phyloP scores from a whole-genome alignment of 2,113 vertebrate species.

The Sarotherodon lohbergeri region DNA sequence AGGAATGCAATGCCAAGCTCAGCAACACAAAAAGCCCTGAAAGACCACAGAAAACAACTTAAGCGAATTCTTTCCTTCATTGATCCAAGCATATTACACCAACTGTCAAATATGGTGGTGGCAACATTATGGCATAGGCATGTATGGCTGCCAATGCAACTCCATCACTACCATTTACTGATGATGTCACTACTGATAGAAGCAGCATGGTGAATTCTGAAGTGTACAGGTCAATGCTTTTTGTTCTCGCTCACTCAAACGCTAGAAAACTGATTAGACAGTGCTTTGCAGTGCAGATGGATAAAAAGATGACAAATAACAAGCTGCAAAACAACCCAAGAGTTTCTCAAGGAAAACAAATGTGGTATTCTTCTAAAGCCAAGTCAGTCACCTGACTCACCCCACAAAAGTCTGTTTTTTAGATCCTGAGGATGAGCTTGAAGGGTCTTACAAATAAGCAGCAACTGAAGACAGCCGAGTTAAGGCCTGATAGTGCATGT shows the following conservation, averaged over 20 bases:
- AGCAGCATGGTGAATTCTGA: neutral
- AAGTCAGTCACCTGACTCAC: neutral
- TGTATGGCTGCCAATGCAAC: neutral
- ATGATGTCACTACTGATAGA: neutral
- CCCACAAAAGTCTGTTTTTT: neutral
- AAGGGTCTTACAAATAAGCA: neutral
- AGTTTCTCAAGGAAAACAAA: accelerated
- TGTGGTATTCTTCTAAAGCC: neutral
- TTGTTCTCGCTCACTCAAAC: neutral
- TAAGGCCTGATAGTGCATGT: neutral
- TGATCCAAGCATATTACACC: neutral
- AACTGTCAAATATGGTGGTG: neutral
- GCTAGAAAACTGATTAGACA: neutral
- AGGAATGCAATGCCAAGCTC: neutral
- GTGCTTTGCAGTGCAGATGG: neutral
- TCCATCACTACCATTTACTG: neutral
- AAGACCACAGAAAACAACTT: neutral
- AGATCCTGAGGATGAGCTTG: neutral
- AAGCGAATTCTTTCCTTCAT: neutral
- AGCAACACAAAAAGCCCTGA: neutral
- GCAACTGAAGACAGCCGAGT: neutral
- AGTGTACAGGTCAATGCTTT: neutral
- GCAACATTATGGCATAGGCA: neutral
- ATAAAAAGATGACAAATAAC: neutral
- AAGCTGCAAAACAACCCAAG: neutral